Conservation (phyloP, 2,888 invertebrate species). For the Cosmia trapezina region DNA sequence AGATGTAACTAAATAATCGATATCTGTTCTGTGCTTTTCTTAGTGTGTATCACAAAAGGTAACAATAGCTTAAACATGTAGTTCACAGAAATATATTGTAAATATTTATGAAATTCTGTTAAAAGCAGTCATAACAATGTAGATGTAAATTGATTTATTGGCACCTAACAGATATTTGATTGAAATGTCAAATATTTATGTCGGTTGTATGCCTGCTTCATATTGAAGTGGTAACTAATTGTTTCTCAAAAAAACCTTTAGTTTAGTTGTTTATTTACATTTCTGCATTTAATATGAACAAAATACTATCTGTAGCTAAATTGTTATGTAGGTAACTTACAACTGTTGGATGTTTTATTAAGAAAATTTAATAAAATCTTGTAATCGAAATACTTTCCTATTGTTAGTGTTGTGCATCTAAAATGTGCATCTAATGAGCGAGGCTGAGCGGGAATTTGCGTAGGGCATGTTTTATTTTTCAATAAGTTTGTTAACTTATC, state of each 20-base stretch:
- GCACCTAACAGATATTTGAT: slow-evolving; percentile 48
- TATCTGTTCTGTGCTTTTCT: slow-evolving; percentile 28
- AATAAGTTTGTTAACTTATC: slow-evolving; percentile 60
- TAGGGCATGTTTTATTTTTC: slow-evolving; percentile 52
- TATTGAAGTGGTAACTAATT: slow-evolving; percentile 63
- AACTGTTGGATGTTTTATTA: slow-evolving; percentile 40
- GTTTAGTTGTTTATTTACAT: slow-evolving; percentile 56
- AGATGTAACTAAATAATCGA: slow-evolving; percentile 19
- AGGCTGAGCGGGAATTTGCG: slow-evolving; percentile 50
- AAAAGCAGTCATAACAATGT: slow-evolving; percentile 31
- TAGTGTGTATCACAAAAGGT: slow-evolving; percentile 31
- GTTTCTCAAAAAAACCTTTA: slow-evolving; percentile 49
- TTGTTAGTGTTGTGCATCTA: slow-evolving; percentile 30
- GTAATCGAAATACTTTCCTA: slow-evolving; percentile 34
- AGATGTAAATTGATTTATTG: slow-evolving; percentile 54
- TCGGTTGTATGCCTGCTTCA: slow-evolving; percentile 60
- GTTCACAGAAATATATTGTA: slow-evolving; percentile 67
- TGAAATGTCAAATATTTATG: slow-evolving; percentile 47
- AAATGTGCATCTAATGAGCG: slow-evolving; percentile 33
- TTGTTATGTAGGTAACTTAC: slow-evolving; percentile 50
- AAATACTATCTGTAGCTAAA: slow-evolving; percentile 58
- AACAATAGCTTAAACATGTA: slow-evolving; percentile 47
- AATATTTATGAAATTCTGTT: slow-evolving; percentile 51
- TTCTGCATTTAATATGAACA: slow-evolving; percentile 66
- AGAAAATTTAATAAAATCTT: slow-evolving; percentile 30